phyloP scores from a whole-genome alignment of 2,888 invertebrate genomes.

The Flexamia atlantica region DNA sequence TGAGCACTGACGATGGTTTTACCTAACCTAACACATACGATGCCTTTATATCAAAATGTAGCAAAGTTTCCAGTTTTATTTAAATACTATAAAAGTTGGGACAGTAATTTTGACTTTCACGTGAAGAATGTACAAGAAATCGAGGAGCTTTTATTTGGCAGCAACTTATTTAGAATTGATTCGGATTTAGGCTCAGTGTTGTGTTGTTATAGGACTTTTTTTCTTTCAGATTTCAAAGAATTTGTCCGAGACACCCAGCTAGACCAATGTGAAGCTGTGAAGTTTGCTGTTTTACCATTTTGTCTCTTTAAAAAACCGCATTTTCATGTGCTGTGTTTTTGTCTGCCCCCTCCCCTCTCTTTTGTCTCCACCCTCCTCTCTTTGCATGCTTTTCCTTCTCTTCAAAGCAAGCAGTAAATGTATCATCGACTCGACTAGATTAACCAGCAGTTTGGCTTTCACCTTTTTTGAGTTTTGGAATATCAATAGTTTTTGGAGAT shows the following conservation, averaged over 20 bases:
- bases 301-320: not conserved
- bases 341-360: not conserved
- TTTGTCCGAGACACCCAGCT: not conserved
- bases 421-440: not conserved
- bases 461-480: not conserved
- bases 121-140: no score
- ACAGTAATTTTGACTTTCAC: no score
- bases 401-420: slow-evolving; percentile 24
- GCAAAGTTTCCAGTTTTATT: no score
- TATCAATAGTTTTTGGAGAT: slow-evolving; percentile 20
- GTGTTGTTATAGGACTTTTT: not conserved
- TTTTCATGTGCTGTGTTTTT: not conserved
- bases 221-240: not conserved
- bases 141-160: no score
- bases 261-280: not conserved
- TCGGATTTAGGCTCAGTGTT: not conserved
- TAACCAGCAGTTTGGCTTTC: not conserved
- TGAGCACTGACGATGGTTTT: no score
- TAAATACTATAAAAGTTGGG: no score
- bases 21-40: no score
- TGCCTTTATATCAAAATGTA: no score
- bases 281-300: not conserved
- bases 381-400: not conserved
- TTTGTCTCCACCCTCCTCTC: not conserved
- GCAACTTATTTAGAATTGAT: not conserved